phyloP scores from a whole-genome alignment of 1,140 invertebrate genomes.

The Lerema accius region DNA sequence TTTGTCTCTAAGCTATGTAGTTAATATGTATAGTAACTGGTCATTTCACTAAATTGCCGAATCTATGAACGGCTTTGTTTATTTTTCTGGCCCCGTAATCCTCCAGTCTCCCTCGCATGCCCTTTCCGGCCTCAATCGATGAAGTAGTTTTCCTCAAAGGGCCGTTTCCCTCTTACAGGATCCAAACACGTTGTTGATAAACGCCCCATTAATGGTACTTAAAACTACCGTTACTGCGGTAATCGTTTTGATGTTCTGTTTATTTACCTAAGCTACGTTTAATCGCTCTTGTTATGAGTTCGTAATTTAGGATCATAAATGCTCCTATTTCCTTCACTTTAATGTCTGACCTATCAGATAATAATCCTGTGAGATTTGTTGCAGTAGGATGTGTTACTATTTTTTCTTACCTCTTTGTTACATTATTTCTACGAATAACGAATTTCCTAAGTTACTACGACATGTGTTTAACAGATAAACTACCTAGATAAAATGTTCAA shows the following conservation, averaged over 20 bases:
- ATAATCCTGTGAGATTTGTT: too few species aligned
- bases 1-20: slow-evolving; percentile 16
- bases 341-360: too few species aligned
- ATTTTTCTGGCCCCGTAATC: slow-evolving; percentile 7
- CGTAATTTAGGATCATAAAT: too few species aligned
- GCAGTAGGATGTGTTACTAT: too few species aligned
- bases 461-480: too few species aligned
- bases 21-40: slow-evolving; percentile 13
- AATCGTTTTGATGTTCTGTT: slow-evolving; percentile 21
- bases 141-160: slow-evolving; percentile 56
- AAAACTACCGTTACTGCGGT: slow-evolving; percentile 29
- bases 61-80: slow-evolving; percentile 14
- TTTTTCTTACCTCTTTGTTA: too few species aligned
- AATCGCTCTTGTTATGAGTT: slow-evolving; percentile 9
- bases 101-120: slow-evolving; percentile 12
- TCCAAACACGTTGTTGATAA: slow-evolving; percentile 42
- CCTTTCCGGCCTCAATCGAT: slow-evolving; percentile 43
- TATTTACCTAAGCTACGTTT: slow-evolving; percentile 24
- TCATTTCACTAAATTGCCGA: slow-evolving; percentile 18
- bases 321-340: too few species aligned
- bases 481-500: too few species aligned
- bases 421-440: too few species aligned
- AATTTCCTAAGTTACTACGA: too few species aligned
- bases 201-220: slow-evolving; percentile 28
- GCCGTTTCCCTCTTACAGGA: slow-evolving; percentile 48